Percentiles rank a stretch among this genome's conserved stretches.
These are phyloP conservation scores for Hipparchia semele DNA, from an alignment of 2,888 invertebrate species.

Conservation along the genomic window DNA sequence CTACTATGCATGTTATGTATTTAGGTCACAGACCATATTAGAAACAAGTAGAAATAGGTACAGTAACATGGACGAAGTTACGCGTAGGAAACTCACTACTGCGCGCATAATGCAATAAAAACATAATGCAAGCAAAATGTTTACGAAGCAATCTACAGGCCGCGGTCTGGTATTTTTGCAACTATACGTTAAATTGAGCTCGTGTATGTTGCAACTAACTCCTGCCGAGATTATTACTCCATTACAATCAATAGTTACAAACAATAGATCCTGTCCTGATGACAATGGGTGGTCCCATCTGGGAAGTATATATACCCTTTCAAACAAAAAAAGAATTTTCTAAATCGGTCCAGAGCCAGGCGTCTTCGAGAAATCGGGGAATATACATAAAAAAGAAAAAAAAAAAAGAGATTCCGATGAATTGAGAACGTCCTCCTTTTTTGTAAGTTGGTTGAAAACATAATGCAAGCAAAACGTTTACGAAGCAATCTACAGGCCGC, in stretches of 20 bases:
- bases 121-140: conserved; percentile 15
- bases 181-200: conserved; percentile 53
- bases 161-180: conserved; percentile 47
- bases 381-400: no score
- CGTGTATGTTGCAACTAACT: conserved; percentile 44
- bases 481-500: conserved; percentile 3
- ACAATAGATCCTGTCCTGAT: conserved; percentile 11
- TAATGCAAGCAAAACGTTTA: conserved; percentile 17
- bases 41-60: neutral
- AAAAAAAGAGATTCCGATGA: no score
- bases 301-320: no score
- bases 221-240: conserved; percentile 41
- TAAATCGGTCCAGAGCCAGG: no score
- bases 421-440: no score
- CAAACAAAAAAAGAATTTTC: no score
- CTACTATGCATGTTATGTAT: no score
- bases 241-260: conserved; percentile 32
- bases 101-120: no score
- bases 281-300: no score
- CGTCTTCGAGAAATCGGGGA: no score
- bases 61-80: neutral
- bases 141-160: conserved; percentile 6
- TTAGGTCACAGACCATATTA: neutral
- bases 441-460: neutral
- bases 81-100: neutral